phyloP scores from a whole-genome alignment of 2,113 vertebrate species.

The Leptocoma aspasia region DNA sequence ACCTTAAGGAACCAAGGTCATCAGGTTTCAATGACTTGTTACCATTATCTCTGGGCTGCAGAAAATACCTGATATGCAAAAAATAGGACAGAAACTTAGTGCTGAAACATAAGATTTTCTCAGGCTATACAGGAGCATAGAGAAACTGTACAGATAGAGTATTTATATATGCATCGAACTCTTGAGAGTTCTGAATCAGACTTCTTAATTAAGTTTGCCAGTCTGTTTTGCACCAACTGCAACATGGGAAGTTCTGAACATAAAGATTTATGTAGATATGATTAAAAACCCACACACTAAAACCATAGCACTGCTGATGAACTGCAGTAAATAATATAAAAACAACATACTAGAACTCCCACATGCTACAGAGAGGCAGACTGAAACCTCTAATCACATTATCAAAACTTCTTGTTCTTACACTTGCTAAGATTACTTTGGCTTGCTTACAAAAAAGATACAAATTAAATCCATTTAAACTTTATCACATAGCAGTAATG shows the following conservation, averaged over 20 bases:
- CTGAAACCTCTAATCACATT: background rate
- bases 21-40: slow-evolving; percentile 90
- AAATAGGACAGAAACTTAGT: background rate
- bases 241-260: background rate
- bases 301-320: background rate
- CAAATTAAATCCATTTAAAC: slow-evolving; percentile 30
- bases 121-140: background rate
- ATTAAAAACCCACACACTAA: background rate
- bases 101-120: background rate
- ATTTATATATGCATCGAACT: background rate
- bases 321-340: slow-evolving; percentile 16
- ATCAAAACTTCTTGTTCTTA: slow-evolving; percentile 35
- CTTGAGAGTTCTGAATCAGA: background rate
- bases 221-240: background rate
- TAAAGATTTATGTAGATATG: background rate
- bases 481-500: slow-evolving; percentile 39
- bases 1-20: slow-evolving; percentile 90
- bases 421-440: slow-evolving; percentile 40
- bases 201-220: background rate
- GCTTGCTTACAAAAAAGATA: slow-evolving; percentile 21
- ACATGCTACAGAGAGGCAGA: background rate
- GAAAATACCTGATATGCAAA: slow-evolving; percentile 87
- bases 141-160: background rate
- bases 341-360: background rate
- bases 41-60: slow-evolving; percentile 93